Evolutionary conservation across 92 coral and sea anemone genomes (phyloP).

Genomic region (Phenganax subtilis): DNA sequence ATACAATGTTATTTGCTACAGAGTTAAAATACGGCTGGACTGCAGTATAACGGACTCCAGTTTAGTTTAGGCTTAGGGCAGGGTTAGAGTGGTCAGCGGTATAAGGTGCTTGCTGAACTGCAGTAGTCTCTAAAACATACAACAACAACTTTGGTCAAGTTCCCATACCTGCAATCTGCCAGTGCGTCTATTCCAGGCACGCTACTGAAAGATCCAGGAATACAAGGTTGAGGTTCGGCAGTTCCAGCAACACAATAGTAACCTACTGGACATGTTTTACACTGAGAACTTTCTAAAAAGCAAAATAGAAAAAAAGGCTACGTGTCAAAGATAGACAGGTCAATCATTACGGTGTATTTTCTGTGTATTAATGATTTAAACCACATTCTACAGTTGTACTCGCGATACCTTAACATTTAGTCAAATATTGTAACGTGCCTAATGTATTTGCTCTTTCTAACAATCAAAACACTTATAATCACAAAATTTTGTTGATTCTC

Average conservation of each 20-base stretch:
- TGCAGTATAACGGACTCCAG: too few species aligned
- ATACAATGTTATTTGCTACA: too few species aligned
- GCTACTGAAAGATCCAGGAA: slow-evolving; percentile 65
- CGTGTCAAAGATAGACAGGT: background rate
- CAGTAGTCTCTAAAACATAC: too few species aligned
- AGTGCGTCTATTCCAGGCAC: slow-evolving; percentile 44
- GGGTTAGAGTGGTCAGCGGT: too few species aligned
- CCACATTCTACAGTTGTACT: background rate
- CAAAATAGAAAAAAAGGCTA: background rate
- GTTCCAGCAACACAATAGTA: slow-evolving; percentile 67
- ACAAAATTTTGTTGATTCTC: too few species aligned
- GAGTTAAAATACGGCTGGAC: too few species aligned
- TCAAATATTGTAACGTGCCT: too few species aligned
- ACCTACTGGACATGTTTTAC: slow-evolving; percentile 90
- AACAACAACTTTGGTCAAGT: background rate
- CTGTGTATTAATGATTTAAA: background rate
- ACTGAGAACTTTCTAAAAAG: slow-evolving; percentile 58
- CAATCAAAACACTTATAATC: too few species aligned
- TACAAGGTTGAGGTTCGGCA: slow-evolving; percentile 78
- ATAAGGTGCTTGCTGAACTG: too few species aligned
- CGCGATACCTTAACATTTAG: background rate
- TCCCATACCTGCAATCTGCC: slow-evolving; percentile 56
- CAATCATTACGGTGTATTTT: background rate
- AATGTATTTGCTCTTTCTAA: too few species aligned
- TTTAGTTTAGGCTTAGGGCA: too few species aligned